phyloP scores from a whole-genome alignment of 2,888 invertebrate genomes.

The Lasioglossum villosulum region DNA sequence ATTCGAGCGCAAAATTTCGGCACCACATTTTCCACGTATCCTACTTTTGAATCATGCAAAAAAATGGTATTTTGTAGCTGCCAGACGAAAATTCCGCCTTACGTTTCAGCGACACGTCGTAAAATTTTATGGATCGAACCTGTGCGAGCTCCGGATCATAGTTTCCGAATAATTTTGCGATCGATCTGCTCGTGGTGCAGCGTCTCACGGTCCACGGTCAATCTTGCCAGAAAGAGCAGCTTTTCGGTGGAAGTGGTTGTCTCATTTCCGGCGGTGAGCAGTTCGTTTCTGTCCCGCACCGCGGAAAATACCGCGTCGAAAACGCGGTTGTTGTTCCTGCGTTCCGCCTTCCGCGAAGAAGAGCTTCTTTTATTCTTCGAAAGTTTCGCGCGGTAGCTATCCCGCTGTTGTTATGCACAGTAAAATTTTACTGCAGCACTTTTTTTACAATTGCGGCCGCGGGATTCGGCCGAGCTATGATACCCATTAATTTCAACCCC shows the following conservation, averaged over 20 bases:
- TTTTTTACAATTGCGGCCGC: slow-evolving; percentile 39
- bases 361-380: slow-evolving; percentile 47
- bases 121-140: slow-evolving; percentile 11
- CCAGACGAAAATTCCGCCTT: neutral
- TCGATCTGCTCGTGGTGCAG: slow-evolving; percentile 29
- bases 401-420: slow-evolving; percentile 24
- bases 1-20: neutral
- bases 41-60: neutral
- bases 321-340: slow-evolving; percentile 56
- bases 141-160: neutral
- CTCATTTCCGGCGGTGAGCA: slow-evolving; percentile 66
- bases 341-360: slow-evolving; percentile 18
- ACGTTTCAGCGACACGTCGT: neutral
- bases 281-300: slow-evolving; percentile 46
- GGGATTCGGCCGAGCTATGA: slow-evolving; percentile 25
- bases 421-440: slow-evolving; percentile 53
- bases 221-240: slow-evolving; percentile 57
- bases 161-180: slow-evolving; percentile 30
- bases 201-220: slow-evolving; percentile 46
- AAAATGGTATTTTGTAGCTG: neutral
- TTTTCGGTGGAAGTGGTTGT: slow-evolving; percentile 54
- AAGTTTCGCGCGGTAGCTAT: slow-evolving; percentile 52
- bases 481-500: slow-evolving; percentile 42
- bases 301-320: slow-evolving; percentile 55
- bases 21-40: neutral